Base-by-base conservation (phyloP, 1,140 invertebrate genomes). In the Eumaeus atala region DNA sequence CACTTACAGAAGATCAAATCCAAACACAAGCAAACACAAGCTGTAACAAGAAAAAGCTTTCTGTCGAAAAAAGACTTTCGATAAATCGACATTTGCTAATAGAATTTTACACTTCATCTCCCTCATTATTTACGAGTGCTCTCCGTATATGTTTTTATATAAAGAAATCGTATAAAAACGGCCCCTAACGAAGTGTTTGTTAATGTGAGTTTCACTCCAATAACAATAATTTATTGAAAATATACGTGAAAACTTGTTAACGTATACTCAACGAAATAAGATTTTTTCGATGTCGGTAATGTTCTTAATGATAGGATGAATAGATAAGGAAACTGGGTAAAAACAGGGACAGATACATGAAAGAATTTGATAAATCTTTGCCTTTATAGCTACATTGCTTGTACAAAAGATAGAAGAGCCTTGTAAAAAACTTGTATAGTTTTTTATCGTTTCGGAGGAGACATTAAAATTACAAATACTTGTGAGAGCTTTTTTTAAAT, bases 1-100 rank as follows among this genome's bases (percentile, higher is more conserved):
- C 67, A 74, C 73, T 77, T 67, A 79, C 70, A 54, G 57, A 61
- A 70, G 79, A 77, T 74, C 73, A 74, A 78, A 78, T 71, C 66
- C 67, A 66, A 62, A 72, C 65, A 66, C 66, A 60, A 56, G 70
- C 64, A 61, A 63, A 64, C 57, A 61, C 72, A 70, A 71, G n/a
- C n/a, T n/a, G n/a, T n/a, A n/a, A n/a, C n/a, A n/a, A n/a, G n/a
- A n/a, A n/a, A n/a, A n/a, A n/a, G n/a, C n/a, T n/a, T n/a, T 59
- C 67, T 58, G 64, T 58, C 61, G 55, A 58, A 61, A 61, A 64
- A 61, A 62, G 57, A 65, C 66, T 62, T 67, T 62, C 60, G 57
- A 48, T 60, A 64, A 64, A 68, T 66, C 54, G 62, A 57, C 44
- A 44, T 37, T 35, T 37, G 57, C 57, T 61, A 67, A 70, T 62